These are phyloP conservation scores for Monopis laevigella DNA, from an alignment of 2,888 invertebrate species.

Conservation along the genomic window DNA sequence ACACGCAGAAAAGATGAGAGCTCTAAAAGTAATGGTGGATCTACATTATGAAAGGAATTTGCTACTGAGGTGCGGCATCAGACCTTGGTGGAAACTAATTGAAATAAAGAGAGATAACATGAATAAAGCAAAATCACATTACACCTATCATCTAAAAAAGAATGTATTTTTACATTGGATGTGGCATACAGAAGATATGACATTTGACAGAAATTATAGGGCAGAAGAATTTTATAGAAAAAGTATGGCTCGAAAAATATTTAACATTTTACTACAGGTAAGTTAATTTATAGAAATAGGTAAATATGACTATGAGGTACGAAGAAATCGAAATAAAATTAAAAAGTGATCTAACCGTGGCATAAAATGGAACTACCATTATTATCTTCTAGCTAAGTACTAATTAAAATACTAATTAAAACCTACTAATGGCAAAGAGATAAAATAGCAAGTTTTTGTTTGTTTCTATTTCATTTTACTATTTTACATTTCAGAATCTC, in stretches of 20 bases:
- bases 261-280: constrained; percentile 60
- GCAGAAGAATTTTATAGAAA: constrained; percentile 66
- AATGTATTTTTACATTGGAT: constrained; percentile 62
- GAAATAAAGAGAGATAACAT: constrained; percentile 41
- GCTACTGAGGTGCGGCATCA: constrained; percentile 43
- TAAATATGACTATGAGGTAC: too few relatives aligned
- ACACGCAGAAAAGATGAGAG: constrained; percentile 47
- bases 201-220: constrained; percentile 58
- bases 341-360: too few relatives aligned
- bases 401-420: too few relatives aligned
- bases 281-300: constrained; percentile 7
- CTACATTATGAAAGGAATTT: constrained; percentile 54
- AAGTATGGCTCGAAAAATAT: constrained; percentile 48
- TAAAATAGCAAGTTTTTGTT: not conserved
- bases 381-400: too few relatives aligned
- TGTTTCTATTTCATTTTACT: not conserved
- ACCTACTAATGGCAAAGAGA: too few relatives aligned
- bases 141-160: constrained; percentile 50
- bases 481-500: constrained; percentile 40
- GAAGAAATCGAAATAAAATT: too few relatives aligned
- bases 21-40: constrained; percentile 59
- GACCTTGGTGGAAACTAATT: constrained; percentile 38
- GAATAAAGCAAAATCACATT: constrained; percentile 55
- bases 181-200: constrained; percentile 54
- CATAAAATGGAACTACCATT: too few relatives aligned